Evolutionary conservation across 2,797 vertebrate species (phyloP), one percentile per base, ranked within the genome.

Genomic region (Chelon labrosus): DNA sequence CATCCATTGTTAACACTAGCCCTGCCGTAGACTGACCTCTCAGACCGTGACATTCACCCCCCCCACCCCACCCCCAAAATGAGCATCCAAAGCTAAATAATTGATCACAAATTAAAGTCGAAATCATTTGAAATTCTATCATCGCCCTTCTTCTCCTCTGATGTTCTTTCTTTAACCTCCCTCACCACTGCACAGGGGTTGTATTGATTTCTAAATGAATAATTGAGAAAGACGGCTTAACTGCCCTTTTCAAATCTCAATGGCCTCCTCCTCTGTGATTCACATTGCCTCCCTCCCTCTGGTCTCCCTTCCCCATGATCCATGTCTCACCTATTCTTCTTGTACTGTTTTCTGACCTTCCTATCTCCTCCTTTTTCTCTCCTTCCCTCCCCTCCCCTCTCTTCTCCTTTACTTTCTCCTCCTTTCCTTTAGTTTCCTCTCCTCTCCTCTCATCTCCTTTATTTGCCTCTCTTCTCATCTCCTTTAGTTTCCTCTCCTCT

Each of bases 151-250:
- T 47, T 50, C 68, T 74, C 17, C 39, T 56, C 57, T 59, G 37
- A 60, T 25, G 19, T 58, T 74, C 55, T 42, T 78, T 71, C 78
- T 75, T 53, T 73, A 73, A 70, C 70, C 63, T 78, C 38, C 27
- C 46, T 65, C 50, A 0, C 47, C 46, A 61, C 65, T 57, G 73
- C 65, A 54, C 47, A 47, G 63, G 46, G 71, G 49, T 79, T 72
- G 61, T 86, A 91, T 92, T 86, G 89, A 93, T 93, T 88, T 81
- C 73, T 57, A 65, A 86, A 91, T 92, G 72, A 92, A 91, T 91
- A 88, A 92, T 88, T 90, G 85, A 91, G 62, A 84, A 87, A 83
- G 73, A 83, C 56, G 50, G 84, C 75, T 85, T 81, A 90, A 90
- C 76, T 78, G 67, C 70, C 73, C 74, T 80, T 90, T 91, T 75